Base-by-base conservation (phyloP, 2,888 invertebrate species). In the Pimpla rufipes region DNA sequence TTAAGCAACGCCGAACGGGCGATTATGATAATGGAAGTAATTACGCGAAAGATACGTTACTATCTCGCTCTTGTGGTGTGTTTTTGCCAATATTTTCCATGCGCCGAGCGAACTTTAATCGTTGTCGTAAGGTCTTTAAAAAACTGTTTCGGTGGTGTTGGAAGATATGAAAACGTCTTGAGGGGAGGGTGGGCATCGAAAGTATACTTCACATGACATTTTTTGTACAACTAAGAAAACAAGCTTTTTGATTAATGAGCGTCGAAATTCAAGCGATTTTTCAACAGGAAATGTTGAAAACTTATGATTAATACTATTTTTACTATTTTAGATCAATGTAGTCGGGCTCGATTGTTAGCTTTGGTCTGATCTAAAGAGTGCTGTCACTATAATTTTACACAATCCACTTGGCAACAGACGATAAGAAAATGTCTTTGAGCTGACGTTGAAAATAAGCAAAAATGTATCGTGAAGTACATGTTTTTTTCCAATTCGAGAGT, bases 21-120 rank as follows among this genome's bases (percentile, higher is more conserved):
- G 77, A 77, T 70, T 70, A 59, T 37, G 68, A 47, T 68, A 62
- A 68, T 59, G 47, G 21, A 67, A 47, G 50, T 68, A 77, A 59
- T 47, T 52, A 68, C 50, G 10, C 35, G 40, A 21, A 35, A 77
- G 47, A 76, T n/a, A 47, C 21, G 37, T 66, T 47, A 70, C 10
- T 77, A 77, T 70, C 68, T 47, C 59, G 68, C 70, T 77, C 40
- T 70, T 70, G 76, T 35, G 10, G 42, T 57, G 45, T 57, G 18
- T 57, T 76, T 42, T 76, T 66, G 16, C 55, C 29, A 57, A 45
- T 37, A 76, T 67, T 35, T 21, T 57, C 42, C 45, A 42, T 8
- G 18, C 42, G 45, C 45, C 18, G 57, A 55, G 35, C n/a, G 57
- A 67, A 18, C 57, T 55, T 47, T 73, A 35, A 42, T 50, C 50